Evolutionary conservation across 2,113 vertebrate species (phyloP).

Genomic region (Gambusia holbrooki): DNA sequence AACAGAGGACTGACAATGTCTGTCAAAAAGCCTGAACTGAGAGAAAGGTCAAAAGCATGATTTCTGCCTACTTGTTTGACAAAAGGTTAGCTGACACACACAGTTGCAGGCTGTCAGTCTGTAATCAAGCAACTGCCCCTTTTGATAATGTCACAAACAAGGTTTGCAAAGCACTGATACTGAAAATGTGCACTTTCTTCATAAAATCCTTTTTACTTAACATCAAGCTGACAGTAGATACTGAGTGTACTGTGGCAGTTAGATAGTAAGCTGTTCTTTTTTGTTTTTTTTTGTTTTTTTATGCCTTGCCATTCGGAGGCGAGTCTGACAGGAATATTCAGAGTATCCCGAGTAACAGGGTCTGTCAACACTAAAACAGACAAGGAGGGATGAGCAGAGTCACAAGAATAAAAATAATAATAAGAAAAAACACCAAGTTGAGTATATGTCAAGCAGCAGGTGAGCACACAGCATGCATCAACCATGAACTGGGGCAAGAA

Average conservation of each 20-base stretch:
- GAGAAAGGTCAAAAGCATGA: slow-evolving; percentile 67
- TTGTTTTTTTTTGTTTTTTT: background rate
- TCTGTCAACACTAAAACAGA: slow-evolving; percentile 12
- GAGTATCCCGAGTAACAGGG: slow-evolving; percentile 8
- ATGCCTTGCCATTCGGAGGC: slow-evolving; percentile 9
- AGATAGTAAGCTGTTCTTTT: background rate
- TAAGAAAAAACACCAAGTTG: slow-evolving; percentile 5
- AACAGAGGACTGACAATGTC: slow-evolving; percentile 51
- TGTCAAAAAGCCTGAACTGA: slow-evolving; percentile 56
- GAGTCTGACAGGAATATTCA: slow-evolving; percentile 22
- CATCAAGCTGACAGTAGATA: slow-evolving; percentile 14
- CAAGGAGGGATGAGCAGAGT: slow-evolving; percentile 3
- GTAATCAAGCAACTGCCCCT: slow-evolving; percentile 35
- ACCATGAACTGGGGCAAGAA: slow-evolving; percentile 21
- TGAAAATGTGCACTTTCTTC: slow-evolving; percentile 29
- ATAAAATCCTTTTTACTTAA: slow-evolving; percentile 17
- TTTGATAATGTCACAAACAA: slow-evolving; percentile 61
- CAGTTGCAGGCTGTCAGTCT: slow-evolving; percentile 54
- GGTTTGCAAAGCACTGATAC: slow-evolving; percentile 30
- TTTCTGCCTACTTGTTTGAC: slow-evolving; percentile 58
- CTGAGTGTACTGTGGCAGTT: slow-evolving; percentile 1
- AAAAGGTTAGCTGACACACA: slow-evolving; percentile 68
- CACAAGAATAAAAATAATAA: slow-evolving; percentile 15
- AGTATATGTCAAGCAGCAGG: slow-evolving; percentile 32
- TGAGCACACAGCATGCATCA: slow-evolving; percentile 19